Evolutionary conservation across 2,888 invertebrate genomes (phyloP).

Genomic region (Beris morrisii): DNA sequence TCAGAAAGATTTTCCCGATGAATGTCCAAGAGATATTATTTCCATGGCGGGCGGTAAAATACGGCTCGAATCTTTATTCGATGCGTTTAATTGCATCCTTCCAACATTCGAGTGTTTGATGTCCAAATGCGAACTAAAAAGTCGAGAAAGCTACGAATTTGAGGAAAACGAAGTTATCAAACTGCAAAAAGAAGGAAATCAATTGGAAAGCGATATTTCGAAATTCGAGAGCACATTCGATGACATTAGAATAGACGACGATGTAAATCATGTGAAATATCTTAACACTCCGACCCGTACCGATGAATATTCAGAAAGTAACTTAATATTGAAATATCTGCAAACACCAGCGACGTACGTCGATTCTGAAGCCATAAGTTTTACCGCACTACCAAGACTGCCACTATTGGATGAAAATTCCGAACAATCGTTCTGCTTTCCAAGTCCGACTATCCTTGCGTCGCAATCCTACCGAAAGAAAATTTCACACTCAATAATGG

Average conservation of each 20-base stretch:
- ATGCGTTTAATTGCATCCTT: slow-evolving; percentile 27
- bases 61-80: slow-evolving; percentile 27
- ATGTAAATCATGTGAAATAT: neutral
- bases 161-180: slow-evolving; percentile 44
- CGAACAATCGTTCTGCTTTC: slow-evolving; percentile 35
- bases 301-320: slow-evolving; percentile 31
- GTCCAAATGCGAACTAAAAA: slow-evolving; percentile 4
- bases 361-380: neutral
- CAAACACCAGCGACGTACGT: slow-evolving; percentile 50
- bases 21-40: neutral
- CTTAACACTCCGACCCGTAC: slow-evolving; percentile 37
- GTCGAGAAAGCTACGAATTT: slow-evolving; percentile 42
- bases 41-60: slow-evolving; percentile 30
- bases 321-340: slow-evolving; percentile 46
- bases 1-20: slow-evolving; percentile 36
- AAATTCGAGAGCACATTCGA: slow-evolving; percentile 24
- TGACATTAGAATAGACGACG: slow-evolving; percentile 12
- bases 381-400: neutral
- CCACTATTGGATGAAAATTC: slow-evolving; percentile 34
- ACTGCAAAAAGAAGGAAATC: slow-evolving; percentile 38
- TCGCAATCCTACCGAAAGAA: neutral
- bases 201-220: slow-evolving; percentile 12
- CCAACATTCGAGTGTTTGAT: slow-evolving; percentile 8
- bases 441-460: slow-evolving; percentile 24
- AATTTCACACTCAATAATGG: neutral